phyloP scores from a whole-genome alignment of 2,113 vertebrate species.

The Nanorana parkeri region DNA sequence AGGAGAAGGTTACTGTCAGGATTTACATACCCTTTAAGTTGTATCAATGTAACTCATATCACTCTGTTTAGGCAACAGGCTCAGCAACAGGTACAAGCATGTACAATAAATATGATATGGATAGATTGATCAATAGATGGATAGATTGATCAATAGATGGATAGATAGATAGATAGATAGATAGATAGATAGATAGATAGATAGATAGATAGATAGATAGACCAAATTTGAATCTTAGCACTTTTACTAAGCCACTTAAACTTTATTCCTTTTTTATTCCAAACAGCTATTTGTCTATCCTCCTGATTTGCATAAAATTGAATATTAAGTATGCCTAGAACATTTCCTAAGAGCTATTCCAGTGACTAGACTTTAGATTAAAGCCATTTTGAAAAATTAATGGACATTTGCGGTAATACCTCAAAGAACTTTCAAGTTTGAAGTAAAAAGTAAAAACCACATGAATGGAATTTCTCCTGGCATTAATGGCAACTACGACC shows the following conservation, averaged over 20 bases:
- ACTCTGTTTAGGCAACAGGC: no score
- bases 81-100: no score
- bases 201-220: no score
- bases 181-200: no score
- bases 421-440: conserved; percentile 6
- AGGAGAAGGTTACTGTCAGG: no score
- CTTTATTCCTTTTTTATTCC: neutral
- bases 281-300: neutral
- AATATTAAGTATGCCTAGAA: conserved; percentile 41
- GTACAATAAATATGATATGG: no score
- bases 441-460: conserved; percentile 7
- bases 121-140: no score
- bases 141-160: no score
- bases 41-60: no score
- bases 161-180: no score
- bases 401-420: conserved; percentile 11
- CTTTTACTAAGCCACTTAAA: neutral
- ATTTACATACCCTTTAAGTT: no score
- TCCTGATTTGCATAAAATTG: neutral
- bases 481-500: neutral
- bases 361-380: neutral
- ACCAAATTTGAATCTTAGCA: no score
- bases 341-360: neutral
- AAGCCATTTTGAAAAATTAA: conserved; percentile 23
- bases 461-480: conserved; percentile 5